phyloP scores from a whole-genome alignment of 2,888 invertebrate genomes.

The Dynastes tityus region DNA sequence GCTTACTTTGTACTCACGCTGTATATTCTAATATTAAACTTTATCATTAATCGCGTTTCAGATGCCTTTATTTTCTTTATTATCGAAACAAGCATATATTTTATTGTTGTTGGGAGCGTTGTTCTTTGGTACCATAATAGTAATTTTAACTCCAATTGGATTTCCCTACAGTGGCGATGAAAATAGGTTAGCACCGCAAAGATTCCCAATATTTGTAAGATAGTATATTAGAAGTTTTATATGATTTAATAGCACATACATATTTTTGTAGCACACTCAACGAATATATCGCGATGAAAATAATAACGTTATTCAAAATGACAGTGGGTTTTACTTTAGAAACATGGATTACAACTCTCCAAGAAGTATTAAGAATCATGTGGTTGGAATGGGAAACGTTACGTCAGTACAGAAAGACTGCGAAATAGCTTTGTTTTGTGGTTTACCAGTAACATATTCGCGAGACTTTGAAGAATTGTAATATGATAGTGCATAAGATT shows the following conservation, averaged over 20 bases:
- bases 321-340: conserved; percentile 65
- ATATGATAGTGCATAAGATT: conserved; percentile 31
- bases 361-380: conserved; percentile 59
- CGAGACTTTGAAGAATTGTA: conserved; percentile 63
- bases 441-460: conserved; percentile 63
- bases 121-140: conserved; percentile 66
- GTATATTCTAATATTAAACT: no score
- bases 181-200: conserved; percentile 77
- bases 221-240: not conserved
- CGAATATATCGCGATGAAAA: conserved; percentile 62
- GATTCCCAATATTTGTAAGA: conserved; percentile 71
- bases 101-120: conserved; percentile 57
- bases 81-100: conserved; percentile 60
- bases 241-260: conserved; percentile 17
- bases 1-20: no score
- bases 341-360: conserved; percentile 68
- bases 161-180: conserved; percentile 80
- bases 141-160: conserved; percentile 77
- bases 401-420: conserved; percentile 62
- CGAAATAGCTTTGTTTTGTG: conserved; percentile 63
- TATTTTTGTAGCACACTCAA: conserved; percentile 62
- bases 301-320: conserved; percentile 60
- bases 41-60: conserved; percentile 53
- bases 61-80: conserved; percentile 61
- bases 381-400: conserved; percentile 61